Percentiles rank a stretch among this genome's conserved stretches.
phyloP scores from a whole-genome alignment of 2,888 invertebrate genomes.

The Leucania comma region DNA sequence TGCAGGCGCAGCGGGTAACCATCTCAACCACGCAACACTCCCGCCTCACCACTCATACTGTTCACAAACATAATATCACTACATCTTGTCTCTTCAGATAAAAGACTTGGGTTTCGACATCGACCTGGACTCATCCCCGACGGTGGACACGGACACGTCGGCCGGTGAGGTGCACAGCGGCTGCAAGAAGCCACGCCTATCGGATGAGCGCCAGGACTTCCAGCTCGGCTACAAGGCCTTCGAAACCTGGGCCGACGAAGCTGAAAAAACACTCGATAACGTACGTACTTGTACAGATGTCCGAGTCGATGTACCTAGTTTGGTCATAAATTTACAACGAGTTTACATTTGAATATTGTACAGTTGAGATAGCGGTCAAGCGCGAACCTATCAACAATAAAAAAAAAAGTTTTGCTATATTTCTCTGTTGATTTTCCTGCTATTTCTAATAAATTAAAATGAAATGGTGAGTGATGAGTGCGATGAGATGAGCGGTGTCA shows the following conservation, averaged over 20 bases:
- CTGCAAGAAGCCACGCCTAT: constrained; percentile 81
- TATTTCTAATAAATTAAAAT: no score
- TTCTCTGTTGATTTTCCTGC: no score
- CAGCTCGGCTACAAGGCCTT: constrained; percentile 88
- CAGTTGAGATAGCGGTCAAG: no score
- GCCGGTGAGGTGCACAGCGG: constrained; percentile 22
- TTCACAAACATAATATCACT: neutral
- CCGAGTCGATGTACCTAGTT: no score
- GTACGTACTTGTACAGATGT: constrained; percentile 52
- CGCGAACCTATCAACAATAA: no score
- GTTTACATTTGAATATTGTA: neutral
- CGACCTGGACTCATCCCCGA: constrained; percentile 74
- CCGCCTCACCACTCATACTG: no score
- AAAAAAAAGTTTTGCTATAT: no score
- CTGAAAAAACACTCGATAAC: constrained; percentile 77
- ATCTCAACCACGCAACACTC: no score
- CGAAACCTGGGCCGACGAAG: constrained; percentile 82
- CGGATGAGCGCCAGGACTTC: constrained; percentile 81
- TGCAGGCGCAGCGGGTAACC: constrained; percentile 92
- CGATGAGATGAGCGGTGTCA: no score
- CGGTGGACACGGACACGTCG: neutral
- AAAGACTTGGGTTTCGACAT: constrained; percentile 91
- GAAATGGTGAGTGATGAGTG: no score
- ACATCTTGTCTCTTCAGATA: constrained; percentile 81
- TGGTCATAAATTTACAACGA: no score